Conservation (phyloP, 1,140 invertebrate species). For the Carposina sasakii region DNA sequence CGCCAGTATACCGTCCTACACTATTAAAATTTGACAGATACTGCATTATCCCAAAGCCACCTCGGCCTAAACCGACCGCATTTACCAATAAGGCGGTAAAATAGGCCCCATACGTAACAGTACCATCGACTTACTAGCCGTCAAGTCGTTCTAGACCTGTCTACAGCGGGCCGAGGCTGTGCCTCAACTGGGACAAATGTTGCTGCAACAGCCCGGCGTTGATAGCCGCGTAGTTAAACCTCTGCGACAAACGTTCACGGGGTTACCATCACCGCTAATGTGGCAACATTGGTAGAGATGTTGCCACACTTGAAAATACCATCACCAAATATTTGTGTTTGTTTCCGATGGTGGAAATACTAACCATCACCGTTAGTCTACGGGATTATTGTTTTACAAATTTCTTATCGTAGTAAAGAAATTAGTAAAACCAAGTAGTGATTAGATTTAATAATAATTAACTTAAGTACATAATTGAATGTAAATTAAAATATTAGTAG, state of each 20-base stretch:
- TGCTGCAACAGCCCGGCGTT: constrained; percentile 67
- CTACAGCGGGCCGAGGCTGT: constrained; percentile 52
- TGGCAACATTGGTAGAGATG: too few species aligned
- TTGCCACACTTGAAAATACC: constrained; percentile 1
- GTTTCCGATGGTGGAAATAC: not conserved
- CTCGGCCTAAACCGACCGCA: not conserved
- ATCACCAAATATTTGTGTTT: constrained; percentile 14
- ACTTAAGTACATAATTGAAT: too few species aligned
- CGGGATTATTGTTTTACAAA: too few species aligned
- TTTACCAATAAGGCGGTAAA: too few species aligned
- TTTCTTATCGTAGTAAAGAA: too few species aligned
- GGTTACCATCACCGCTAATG: constrained; percentile 63
- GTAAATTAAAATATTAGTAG: constrained; percentile 16
- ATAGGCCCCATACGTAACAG: constrained; percentile 29
- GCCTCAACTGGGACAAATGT: constrained; percentile 62
- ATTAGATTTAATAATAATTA: too few species aligned
- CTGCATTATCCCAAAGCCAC: not conserved
- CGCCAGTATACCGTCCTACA: too few species aligned
- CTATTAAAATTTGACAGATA: too few species aligned
- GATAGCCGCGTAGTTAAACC: constrained; percentile 71
- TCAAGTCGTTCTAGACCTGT: constrained; percentile 22
- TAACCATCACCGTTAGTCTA: not conserved
- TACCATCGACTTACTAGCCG: constrained; percentile 38
- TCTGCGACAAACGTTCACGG: constrained; percentile 56
- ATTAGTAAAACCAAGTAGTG: too few species aligned